Percentiles rank a stretch among this genome's conserved stretches.
These are phyloP conservation scores for Onchidella celtica DNA, from an alignment of 2,888 invertebrate species.

Conservation along the genomic window DNA sequence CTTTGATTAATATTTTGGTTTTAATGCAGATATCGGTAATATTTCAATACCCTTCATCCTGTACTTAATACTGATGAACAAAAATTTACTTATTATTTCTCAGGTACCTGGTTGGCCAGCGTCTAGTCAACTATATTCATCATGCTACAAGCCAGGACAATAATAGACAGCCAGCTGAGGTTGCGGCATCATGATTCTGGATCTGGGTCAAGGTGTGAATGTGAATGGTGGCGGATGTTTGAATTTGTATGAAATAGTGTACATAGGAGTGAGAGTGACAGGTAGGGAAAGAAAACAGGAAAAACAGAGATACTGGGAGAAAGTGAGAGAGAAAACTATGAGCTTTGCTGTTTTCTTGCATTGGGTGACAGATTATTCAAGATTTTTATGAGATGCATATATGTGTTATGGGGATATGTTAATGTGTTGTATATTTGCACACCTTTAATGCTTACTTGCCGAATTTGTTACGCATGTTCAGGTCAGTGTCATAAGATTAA, in stretches of 20 bases:
- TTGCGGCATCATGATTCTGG: slow-evolving; percentile 31
- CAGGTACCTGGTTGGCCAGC: slow-evolving; percentile 93
- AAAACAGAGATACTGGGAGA: neutral
- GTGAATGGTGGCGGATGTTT: slow-evolving; percentile 30
- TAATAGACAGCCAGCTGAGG: slow-evolving; percentile 2
- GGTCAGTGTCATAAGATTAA: too few relatives aligned
- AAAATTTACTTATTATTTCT: too few relatives aligned
- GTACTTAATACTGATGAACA: too few relatives aligned
- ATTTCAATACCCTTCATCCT: too few relatives aligned
- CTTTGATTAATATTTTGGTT: too few relatives aligned
- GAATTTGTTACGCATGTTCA: too few relatives aligned
- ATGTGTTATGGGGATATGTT: too few relatives aligned
- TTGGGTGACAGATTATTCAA: neutral
- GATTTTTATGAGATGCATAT: too few relatives aligned
- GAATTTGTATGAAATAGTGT: neutral
- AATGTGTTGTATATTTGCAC: too few relatives aligned
- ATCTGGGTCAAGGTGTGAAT: slow-evolving; percentile 21
- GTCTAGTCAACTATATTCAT: slow-evolving; percentile 96
- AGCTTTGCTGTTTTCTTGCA: neutral
- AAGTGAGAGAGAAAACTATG: neutral
- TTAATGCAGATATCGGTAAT: too few relatives aligned
- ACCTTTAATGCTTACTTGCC: too few relatives aligned
- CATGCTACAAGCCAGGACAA: slow-evolving; percentile 46
- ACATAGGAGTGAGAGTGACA: slow-evolving; percentile 12
- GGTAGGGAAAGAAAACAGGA: neutral